Evolutionary conservation across 2,888 invertebrate genomes (phyloP), one percentile per base, ranked within the genome.

Genomic region (Scaeva pyrastri): DNA sequence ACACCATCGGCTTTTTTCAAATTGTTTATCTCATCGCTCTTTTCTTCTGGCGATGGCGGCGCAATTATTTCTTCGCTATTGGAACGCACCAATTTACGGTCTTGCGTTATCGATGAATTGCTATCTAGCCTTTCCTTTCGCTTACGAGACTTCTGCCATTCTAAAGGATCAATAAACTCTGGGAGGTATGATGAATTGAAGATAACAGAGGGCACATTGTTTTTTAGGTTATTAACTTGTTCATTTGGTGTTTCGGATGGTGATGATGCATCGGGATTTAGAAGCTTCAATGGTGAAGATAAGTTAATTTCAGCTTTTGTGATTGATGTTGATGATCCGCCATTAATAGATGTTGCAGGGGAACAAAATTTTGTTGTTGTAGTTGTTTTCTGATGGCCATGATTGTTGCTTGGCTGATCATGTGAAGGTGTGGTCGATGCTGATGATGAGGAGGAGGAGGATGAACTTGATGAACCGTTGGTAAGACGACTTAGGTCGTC

Each of bases 61-160:
- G 93, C 93, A 66, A 93, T 91, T 79, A 94, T 91, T 90, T 95
- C 95, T 90, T 95, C 94, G 75, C 94, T 94, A 90, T 94, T 94
- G 64, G 94, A 94, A 88, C 94, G 93, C 86, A 94, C 94, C 79
- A 94, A 93, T 90, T 95, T 95, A 77, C 94, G 93, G 89, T 95
- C 95, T 88, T 93, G 94, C 60, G 93, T 93, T 74, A 93, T 91
- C 36, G 94, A 94, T 87, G 94, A 94, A 85, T 90, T 92, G 90
- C 94, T 94, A 91, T 95, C 95, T 89, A 94, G 94, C 56, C 95
- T 93, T 90, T 95, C 95, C 91, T 95, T 95, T 88, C 95, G 93
- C 90, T 95, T 95, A 77, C 95, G 92, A 48, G 94, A 92, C 89
- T 91, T 92, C 88, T 92, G 92, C 92, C 93, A 93, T 91, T 93